Base-by-base conservation (phyloP, 1,140 invertebrate species). In the Tetragnatha versicolor region DNA sequence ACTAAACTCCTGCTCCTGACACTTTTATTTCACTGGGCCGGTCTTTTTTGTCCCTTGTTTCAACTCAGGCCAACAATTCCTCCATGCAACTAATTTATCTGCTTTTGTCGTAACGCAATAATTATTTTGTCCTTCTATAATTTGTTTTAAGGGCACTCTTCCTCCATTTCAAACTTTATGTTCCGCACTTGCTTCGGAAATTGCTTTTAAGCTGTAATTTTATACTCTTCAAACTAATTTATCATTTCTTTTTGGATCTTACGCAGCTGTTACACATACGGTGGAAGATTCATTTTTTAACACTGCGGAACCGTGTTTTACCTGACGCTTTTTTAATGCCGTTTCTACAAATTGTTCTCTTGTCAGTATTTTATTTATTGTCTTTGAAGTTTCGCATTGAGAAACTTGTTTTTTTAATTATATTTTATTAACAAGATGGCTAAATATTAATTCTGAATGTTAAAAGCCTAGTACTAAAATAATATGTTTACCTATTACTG, bases 201-300 rank as follows among this genome's bases (percentile, higher is more conserved):
- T 68, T 68, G 63, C 63, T 68, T 58, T 68, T 68, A 68, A 68
- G 63, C 63, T 68, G 63, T 68, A 68, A 68, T 68, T 68, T 68
- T 68, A 68, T 68, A 68, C 63, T 68, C 63, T 68, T 47, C 63
- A 68, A 47, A 47, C 63, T 68, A 68, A 68, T 68, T 68, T 68
- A 68, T 68, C 63, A 68, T 68, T 68, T 68, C 63, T 68, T 68
- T 68, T 68, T 45, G 45, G 39, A 68, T 68, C 39, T 37, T 45
- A 17, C 49, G 49, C 63, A 68, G 63, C 63, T 68, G 63, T 68
- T 68, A 29, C 63, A 47, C 27, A 22, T 12, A n/a, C 25, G 31
- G 42, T 14, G 49, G 45, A 49, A 17, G 33, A 68, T 45, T 47
- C 49, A 42, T 66, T 17, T 68, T 22, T 68, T 22, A n/a, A 68